Conservation (phyloP, 53 echinoderm and acorn worm species). For the Crossaster papposus region DNA sequence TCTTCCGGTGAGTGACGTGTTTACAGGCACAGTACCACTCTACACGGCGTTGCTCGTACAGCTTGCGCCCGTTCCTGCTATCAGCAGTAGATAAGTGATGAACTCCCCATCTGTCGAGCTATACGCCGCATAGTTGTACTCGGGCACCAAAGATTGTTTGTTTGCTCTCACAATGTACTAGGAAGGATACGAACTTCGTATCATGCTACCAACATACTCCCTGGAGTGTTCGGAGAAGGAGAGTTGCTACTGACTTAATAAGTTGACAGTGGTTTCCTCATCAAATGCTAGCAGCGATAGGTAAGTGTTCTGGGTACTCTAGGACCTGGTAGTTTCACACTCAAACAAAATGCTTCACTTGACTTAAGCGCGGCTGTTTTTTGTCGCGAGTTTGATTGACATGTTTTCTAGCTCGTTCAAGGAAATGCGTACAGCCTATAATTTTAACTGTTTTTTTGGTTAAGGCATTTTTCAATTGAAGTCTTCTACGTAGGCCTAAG, state of each 20-base stretch:
- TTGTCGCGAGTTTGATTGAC: not conserved
- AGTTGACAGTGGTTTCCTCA: not conserved
- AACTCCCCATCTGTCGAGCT: not conserved
- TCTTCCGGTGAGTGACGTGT: not conserved
- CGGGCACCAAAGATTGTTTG: constrained; percentile 5
- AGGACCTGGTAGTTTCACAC: not conserved
- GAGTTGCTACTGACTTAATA: constrained; percentile 11
- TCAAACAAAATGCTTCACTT: not conserved
- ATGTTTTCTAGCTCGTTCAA: not conserved
- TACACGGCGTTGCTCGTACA: not conserved
- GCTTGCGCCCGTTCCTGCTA: not conserved
- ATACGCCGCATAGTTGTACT: not conserved
- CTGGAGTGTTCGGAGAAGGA: not conserved
- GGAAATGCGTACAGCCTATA: not conserved
- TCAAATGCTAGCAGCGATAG: not conserved
- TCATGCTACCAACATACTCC: not conserved
- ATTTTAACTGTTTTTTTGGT: not conserved
- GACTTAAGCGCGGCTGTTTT: not conserved
- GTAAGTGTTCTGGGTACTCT: not conserved
- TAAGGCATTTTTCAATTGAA: not conserved
- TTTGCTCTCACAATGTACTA: constrained; percentile 22
- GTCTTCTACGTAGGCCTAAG: not conserved
- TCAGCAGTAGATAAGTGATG: constrained; percentile 34
- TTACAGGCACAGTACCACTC: not conserved
- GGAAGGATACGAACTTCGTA: constrained; percentile 42